Percentiles rank a stretch among this genome's conserved stretches.
phyloP scores from a whole-genome alignment of 2,797 vertebrate genomes.

The Pangasius krempfi region DNA sequence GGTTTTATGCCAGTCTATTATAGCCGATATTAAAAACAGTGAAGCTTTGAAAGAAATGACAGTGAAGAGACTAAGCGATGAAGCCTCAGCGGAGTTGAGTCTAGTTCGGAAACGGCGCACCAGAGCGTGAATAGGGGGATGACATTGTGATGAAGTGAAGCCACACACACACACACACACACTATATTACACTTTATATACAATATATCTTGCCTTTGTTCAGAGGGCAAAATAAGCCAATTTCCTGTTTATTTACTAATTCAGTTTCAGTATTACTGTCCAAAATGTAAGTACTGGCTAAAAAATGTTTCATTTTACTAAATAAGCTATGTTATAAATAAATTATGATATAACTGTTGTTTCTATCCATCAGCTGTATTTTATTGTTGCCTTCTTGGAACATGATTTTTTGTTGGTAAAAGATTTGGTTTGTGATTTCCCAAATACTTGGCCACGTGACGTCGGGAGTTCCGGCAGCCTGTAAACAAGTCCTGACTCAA shows the following conservation, averaged over 20 bases:
- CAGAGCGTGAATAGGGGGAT: constrained; percentile 22
- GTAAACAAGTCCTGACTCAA: not conserved
- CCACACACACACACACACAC: constrained; percentile 5
- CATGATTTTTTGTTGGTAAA: too few relatives aligned
- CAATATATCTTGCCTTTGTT: not conserved
- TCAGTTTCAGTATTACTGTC: not conserved
- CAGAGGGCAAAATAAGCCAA: not conserved
- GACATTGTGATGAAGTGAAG: constrained; percentile 23
- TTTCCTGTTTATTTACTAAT: not conserved
- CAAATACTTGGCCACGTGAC: not conserved
- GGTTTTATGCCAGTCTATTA: not conserved
- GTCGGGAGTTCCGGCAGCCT: not conserved
- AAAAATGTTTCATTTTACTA: not conserved
- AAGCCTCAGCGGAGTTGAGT: constrained; percentile 18
- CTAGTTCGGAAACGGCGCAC: not conserved
- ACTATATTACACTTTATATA: not conserved
- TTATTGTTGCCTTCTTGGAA: not conserved
- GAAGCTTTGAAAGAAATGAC: not conserved
- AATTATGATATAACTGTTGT: not conserved
- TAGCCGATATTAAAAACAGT: not conserved
- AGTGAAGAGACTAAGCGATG: constrained; percentile 6
- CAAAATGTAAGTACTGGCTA: not conserved
- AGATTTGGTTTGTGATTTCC: too few relatives aligned
- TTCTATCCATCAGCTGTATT: not conserved
- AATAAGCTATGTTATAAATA: not conserved